Conservation (phyloP, 1,140 invertebrate species). For the Drepana arcuata region DNA sequence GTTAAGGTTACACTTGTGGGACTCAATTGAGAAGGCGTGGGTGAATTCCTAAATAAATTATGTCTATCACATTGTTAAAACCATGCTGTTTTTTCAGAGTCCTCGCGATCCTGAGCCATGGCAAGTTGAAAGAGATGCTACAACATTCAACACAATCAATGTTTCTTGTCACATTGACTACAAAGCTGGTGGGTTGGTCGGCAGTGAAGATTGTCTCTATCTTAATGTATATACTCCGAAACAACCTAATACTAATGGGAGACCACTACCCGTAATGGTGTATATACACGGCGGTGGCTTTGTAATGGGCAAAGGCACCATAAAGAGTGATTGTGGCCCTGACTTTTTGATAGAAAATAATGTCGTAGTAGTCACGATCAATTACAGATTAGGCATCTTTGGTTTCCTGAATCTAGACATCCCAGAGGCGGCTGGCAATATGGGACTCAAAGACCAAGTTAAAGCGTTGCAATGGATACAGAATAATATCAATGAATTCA, state of each 20-base stretch:
- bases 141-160: conserved; percentile 12
- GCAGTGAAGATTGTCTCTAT: conserved; percentile 42
- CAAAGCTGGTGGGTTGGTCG: conserved; percentile 4
- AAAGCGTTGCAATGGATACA: conserved; percentile 49
- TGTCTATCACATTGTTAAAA: too few species aligned
- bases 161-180: conserved; percentile 14
- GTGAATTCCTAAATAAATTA: too few species aligned
- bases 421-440: conserved; percentile 62
- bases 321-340: conserved; percentile 35
- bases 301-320: conserved; percentile 62
- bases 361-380: conserved; percentile 73
- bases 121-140: conserved; percentile 29
- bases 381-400: conserved; percentile 73
- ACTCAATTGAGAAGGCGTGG: too few species aligned
- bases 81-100: conserved; percentile 14
- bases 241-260: conserved; percentile 7
- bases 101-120: conserved; percentile 23
- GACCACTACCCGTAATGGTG: conserved; percentile 76
- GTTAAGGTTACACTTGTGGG: too few species aligned
- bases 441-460: conserved; percentile 67
- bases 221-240: conserved; percentile 36
- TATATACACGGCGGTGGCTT: conserved; percentile 83
- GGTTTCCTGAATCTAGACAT: conserved; percentile 62
- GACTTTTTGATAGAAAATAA: conserved; percentile 69
- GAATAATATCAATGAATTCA: conserved; percentile 47